A percentile compares a stretch with the other conserved stretches of the same genome.
These are phyloP conservation scores for Rynchops niger DNA, from an alignment of 2,113 vertebrate genomes.

Conservation along the genomic window DNA sequence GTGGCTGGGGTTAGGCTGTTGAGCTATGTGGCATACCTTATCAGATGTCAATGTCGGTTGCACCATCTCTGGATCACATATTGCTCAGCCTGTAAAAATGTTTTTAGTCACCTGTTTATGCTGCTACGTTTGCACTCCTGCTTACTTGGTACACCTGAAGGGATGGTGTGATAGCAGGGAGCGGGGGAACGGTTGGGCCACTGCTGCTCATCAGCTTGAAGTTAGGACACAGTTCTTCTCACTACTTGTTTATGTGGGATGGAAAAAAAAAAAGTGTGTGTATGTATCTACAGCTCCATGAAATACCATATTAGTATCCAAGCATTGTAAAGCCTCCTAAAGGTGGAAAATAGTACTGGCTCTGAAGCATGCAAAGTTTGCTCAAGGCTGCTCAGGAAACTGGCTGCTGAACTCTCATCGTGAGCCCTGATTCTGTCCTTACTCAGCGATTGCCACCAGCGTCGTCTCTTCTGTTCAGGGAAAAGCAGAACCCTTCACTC, in stretches of 20 bases:
- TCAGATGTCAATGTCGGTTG: neutral
- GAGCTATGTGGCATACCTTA: neutral
- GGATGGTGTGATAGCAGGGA: neutral
- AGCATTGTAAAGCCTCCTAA: neutral
- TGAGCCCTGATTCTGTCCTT: neutral
- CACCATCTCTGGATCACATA: neutral
- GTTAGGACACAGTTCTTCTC: neutral
- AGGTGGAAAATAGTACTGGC: neutral
- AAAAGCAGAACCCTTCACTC: neutral
- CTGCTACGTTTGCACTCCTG: neutral
- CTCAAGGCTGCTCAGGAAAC: neutral
- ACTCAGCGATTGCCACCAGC: neutral
- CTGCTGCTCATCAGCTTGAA: neutral
- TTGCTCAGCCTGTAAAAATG: neutral
- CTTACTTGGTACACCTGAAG: neutral
- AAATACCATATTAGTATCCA: neutral
- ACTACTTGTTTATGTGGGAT: neutral
- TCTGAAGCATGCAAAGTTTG: neutral
- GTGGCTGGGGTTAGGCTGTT: neutral
- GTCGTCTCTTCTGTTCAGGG: fast-evolving
- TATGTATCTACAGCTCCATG: neutral
- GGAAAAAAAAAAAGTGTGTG: neutral
- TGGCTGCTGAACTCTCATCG: neutral
- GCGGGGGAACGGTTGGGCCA: neutral
- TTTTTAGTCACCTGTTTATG: neutral